These are phyloP conservation scores for Hyppa rectilinea DNA, from an alignment of 2,888 invertebrate species.

Conservation along the genomic window DNA sequence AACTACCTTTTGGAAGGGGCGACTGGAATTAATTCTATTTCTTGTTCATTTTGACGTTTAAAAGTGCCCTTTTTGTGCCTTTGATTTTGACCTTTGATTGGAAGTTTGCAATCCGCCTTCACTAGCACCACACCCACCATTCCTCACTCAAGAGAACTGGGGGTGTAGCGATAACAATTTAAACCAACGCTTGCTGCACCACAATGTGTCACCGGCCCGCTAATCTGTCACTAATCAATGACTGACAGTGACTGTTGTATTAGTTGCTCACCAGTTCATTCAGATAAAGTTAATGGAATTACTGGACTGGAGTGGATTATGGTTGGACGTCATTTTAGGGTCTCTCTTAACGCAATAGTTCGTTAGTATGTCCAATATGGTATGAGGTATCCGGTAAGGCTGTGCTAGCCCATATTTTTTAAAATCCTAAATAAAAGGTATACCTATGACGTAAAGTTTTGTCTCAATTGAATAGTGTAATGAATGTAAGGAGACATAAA, in stretches of 20 bases:
- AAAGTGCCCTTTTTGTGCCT: no score
- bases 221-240: conserved; percentile 26
- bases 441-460: not conserved
- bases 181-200: conserved; percentile 9
- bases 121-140: conserved; percentile 2
- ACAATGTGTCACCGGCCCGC: conserved; percentile 5
- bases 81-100: no score
- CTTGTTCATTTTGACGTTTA: no score
- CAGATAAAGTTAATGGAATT: not conserved
- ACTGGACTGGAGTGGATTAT: not conserved
- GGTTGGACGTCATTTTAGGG: not conserved
- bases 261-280: not conserved
- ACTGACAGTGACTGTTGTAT: not conserved
- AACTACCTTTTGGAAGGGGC: no score
- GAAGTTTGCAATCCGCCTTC: not conserved
- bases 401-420: not conserved
- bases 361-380: no score
- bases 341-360: no score
- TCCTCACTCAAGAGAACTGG: conserved; percentile 23
- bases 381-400: no score
- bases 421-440: not conserved
- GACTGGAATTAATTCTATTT: no score
- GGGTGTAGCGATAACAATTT: conserved; percentile 35
- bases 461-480: not conserved
- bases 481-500: not conserved